Evolutionary conservation across 2,888 invertebrate species (phyloP).

Genomic region (Pycnomerus fuliginosus): DNA sequence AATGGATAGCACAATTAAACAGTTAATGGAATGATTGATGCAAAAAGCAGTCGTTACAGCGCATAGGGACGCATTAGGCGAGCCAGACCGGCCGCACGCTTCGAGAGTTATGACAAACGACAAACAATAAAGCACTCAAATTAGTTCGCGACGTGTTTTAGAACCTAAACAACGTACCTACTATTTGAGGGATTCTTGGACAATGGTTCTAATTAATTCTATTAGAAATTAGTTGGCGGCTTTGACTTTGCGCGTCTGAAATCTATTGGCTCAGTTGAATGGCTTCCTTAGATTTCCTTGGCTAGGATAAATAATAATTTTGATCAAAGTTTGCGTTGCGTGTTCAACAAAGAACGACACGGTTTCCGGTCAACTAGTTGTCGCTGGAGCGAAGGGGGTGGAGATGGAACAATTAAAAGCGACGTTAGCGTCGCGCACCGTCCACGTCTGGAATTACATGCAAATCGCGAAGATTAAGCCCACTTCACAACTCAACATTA

Average conservation of each 20-base stretch:
- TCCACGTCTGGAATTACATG: conserved; percentile 23
- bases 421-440: conserved; percentile 38
- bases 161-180: conserved; percentile 16
- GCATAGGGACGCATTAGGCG: conserved; percentile 27
- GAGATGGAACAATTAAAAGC: conserved; percentile 44
- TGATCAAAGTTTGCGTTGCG: conserved; percentile 33
- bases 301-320: background rate
- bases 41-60: conserved; percentile 39
- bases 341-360: conserved; percentile 45
- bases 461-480: conserved; percentile 11
- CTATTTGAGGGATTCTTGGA: conserved; percentile 24
- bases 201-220: conserved; percentile 25
- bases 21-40: conserved; percentile 53
- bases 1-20: conserved; percentile 53
- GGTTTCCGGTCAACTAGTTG: conserved; percentile 45
- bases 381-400: conserved; percentile 27
- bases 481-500: conserved; percentile 33
- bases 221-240: conserved; percentile 24
- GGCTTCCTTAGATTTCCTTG: background rate
- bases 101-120: conserved; percentile 41
- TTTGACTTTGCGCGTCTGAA: background rate
- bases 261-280: background rate
- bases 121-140: conserved; percentile 42
- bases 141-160: conserved; percentile 38
- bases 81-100: conserved; percentile 21